These are phyloP conservation scores for Acleris laterana DNA, from an alignment of 2,888 invertebrate species.

Conservation along the genomic window DNA sequence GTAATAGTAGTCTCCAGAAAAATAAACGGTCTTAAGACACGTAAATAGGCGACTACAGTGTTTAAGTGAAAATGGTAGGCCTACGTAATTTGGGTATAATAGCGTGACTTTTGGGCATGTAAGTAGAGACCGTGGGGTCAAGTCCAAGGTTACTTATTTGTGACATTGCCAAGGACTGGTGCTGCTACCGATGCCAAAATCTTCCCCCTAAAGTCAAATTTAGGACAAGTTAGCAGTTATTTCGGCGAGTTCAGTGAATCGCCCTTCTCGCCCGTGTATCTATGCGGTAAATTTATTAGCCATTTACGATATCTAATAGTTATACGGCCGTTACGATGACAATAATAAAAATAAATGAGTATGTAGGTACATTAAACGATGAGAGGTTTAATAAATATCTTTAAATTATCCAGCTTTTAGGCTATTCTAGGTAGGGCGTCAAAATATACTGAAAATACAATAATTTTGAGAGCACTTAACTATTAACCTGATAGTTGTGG, in stretches of 20 bases:
- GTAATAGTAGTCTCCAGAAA: neutral
- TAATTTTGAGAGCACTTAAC: too few relatives aligned
- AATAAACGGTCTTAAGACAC: slow-evolving; percentile 13
- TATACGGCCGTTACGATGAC: slow-evolving; percentile 14
- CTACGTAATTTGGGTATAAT: slow-evolving; percentile 11
- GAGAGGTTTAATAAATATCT: too few relatives aligned
- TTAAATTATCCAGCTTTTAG: too few relatives aligned
- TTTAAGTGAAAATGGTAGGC: slow-evolving; percentile 8
- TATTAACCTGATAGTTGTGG: too few relatives aligned
- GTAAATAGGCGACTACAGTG: slow-evolving; percentile 8
- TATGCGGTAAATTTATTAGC: slow-evolving; percentile 36
- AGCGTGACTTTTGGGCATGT: slow-evolving; percentile 28
- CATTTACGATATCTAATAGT: slow-evolving; percentile 27
- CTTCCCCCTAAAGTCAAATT: slow-evolving; percentile 38
- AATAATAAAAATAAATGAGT: slow-evolving; percentile 21
- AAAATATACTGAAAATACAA: too few relatives aligned
- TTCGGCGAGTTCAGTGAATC: slow-evolving; percentile 27
- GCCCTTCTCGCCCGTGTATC: slow-evolving; percentile 7
- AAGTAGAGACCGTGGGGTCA: slow-evolving; percentile 23
- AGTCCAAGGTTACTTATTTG: slow-evolving; percentile 38
- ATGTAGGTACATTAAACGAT: neutral
- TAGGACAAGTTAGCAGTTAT: slow-evolving; percentile 36
- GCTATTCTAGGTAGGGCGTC: too few relatives aligned
- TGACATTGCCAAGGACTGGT: slow-evolving; percentile 34
- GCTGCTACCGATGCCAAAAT: slow-evolving; percentile 23